These are phyloP conservation scores for Ameiurus melas DNA, from an alignment of 2,113 vertebrate species.

Conservation along the genomic window DNA sequence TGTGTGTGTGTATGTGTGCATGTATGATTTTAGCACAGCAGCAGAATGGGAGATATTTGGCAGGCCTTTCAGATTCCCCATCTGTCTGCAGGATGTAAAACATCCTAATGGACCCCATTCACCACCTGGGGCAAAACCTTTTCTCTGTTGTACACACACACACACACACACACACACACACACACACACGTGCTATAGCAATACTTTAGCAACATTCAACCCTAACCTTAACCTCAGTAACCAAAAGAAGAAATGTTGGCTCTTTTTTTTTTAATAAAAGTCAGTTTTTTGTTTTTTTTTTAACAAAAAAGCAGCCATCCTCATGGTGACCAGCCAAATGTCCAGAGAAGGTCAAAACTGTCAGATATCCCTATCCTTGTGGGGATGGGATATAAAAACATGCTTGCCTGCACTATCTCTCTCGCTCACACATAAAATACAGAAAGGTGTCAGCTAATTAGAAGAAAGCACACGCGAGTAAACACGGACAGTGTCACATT, in stretches of 20 bases:
- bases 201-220: neutral
- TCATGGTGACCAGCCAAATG: neutral
- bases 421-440: neutral
- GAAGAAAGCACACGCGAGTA: neutral
- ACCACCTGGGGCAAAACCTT: slow-evolving; percentile 52
- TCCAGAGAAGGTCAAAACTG: too few species aligned
- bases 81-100: slow-evolving; percentile 59
- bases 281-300: too few species aligned
- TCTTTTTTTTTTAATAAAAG: neutral
- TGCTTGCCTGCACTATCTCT: neutral
- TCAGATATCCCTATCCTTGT: neutral
- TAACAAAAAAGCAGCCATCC: too few species aligned
- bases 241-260: neutral
- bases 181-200: neutral
- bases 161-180: slow-evolving; percentile 4
- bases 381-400: neutral
- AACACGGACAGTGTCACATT: neutral
- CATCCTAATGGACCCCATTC: slow-evolving; percentile 52
- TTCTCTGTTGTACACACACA: slow-evolving; percentile 24
- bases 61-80: slow-evolving; percentile 41
- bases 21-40: slow-evolving; percentile 23
- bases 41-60: slow-evolving; percentile 43
- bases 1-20: slow-evolving; percentile 14
- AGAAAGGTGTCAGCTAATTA: neutral
- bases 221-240: neutral